phyloP scores from a whole-genome alignment of 2,113 vertebrate genomes.

The Zosterops borbonicus region DNA sequence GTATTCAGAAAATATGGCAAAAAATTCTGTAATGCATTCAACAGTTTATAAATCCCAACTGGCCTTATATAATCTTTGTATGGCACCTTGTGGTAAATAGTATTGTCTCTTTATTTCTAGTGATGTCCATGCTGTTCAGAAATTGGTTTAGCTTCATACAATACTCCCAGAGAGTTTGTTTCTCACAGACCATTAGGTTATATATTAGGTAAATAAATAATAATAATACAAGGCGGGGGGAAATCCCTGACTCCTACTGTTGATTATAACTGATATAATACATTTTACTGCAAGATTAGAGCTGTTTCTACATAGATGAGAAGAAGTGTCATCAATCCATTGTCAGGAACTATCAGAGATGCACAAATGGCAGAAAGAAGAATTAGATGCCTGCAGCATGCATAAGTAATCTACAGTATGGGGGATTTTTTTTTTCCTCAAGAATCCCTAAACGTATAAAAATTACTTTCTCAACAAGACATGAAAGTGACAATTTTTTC shows the following conservation, averaged over 20 bases:
- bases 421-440: background rate
- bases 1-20: background rate
- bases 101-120: background rate
- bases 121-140: background rate
- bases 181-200: background rate
- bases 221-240: accelerated
- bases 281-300: background rate
- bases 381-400: background rate
- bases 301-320: background rate
- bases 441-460: background rate
- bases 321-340: background rate
- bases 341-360: background rate
- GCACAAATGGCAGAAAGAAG: background rate
- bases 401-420: background rate
- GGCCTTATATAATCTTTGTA: background rate
- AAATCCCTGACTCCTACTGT: background rate
- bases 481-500: background rate
- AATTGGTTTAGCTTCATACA: background rate
- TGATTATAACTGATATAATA: background rate
- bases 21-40: background rate
- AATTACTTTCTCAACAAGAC: background rate
- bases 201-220: background rate
- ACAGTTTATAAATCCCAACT: background rate
- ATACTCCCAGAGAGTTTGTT: background rate
- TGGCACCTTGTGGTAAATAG: background rate